These are phyloP conservation scores for Pinctada fucata DNA, from an alignment of 2,888 invertebrate species.

Conservation along the genomic window DNA sequence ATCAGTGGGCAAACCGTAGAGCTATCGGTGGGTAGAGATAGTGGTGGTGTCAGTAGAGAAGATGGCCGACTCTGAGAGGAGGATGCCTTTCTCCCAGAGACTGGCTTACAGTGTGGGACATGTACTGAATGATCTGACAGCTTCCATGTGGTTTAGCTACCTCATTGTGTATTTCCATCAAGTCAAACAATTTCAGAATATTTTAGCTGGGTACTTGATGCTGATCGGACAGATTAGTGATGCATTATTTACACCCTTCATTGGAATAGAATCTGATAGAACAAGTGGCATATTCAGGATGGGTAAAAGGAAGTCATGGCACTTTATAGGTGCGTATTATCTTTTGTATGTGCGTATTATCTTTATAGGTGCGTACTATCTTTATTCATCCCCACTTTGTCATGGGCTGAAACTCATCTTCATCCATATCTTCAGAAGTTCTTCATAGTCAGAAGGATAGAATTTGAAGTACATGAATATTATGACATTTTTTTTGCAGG, in stretches of 20 bases:
- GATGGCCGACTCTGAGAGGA: neutral
- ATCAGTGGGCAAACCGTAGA: too few species aligned
- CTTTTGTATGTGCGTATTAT: constrained; percentile 81
- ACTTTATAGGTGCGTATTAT: constrained; percentile 85
- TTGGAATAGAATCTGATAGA: constrained; percentile 90
- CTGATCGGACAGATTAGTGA: constrained; percentile 89
- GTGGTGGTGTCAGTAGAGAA: too few species aligned
- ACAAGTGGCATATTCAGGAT: constrained; percentile 81
- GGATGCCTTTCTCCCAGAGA: constrained; percentile 45
- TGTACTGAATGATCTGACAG: constrained; percentile 93
- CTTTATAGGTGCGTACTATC: constrained; percentile 84
- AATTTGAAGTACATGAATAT: neutral
- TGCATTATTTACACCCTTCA: constrained; percentile 90
- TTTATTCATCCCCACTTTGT: neutral
- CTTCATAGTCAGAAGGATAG: too few species aligned
- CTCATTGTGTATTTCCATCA: constrained; percentile 88
- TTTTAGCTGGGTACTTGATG: constrained; percentile 78
- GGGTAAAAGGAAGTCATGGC: constrained; percentile 92
- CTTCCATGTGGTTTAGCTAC: constrained; percentile 96
- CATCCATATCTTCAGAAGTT: neutral
- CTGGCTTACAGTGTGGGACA: constrained; percentile 85
- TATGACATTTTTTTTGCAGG: constrained; percentile 79
- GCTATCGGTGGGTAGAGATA: too few species aligned
- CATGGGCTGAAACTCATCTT: neutral
- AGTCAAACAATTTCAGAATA: constrained; percentile 77